A percentile compares a stretch with the other conserved stretches of the same genome.
Conservation (phyloP, 2,797 vertebrate species). For the Xenops minutus region DNA sequence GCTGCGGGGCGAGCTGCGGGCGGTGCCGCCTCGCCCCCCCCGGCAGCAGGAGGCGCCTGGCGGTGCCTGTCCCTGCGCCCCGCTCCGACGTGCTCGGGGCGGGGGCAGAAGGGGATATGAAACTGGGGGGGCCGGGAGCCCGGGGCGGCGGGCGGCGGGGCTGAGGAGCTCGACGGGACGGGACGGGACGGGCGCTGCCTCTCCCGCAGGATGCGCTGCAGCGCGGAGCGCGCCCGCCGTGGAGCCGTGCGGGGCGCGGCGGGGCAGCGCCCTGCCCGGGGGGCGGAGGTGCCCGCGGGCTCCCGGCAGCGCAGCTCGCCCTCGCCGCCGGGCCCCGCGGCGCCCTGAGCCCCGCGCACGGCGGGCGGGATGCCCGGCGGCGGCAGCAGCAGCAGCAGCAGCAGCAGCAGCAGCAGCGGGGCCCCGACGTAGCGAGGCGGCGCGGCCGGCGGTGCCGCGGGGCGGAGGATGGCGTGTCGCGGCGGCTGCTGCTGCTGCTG, state of each 20-base stretch:
- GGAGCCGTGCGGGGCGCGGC: neutral
- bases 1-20: neutral
- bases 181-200: neutral
- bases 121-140: neutral
- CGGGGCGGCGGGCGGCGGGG: neutral
- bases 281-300: neutral
- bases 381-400: neutral
- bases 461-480: slow-evolving; percentile 83
- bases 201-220: neutral
- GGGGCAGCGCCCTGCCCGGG: neutral
- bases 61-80: neutral
- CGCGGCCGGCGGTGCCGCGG: neutral
- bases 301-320: neutral
- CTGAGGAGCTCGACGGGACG: neutral
- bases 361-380: slow-evolving; percentile 12
- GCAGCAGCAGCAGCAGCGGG: neutral
- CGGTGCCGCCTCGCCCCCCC: neutral
- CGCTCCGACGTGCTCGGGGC: slow-evolving; percentile 24
- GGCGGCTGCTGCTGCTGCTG: slow-evolving; percentile 77
- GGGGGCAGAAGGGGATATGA: slow-evolving; percentile 46
- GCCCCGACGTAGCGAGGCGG: slow-evolving; percentile 31
- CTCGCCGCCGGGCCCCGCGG: neutral
- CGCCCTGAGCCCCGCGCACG: neutral
- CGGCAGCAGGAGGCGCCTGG: slow-evolving; percentile 27
- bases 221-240: neutral